Conservation (phyloP, 2,797 vertebrate species). For the Rhodeus uyekii region DNA sequence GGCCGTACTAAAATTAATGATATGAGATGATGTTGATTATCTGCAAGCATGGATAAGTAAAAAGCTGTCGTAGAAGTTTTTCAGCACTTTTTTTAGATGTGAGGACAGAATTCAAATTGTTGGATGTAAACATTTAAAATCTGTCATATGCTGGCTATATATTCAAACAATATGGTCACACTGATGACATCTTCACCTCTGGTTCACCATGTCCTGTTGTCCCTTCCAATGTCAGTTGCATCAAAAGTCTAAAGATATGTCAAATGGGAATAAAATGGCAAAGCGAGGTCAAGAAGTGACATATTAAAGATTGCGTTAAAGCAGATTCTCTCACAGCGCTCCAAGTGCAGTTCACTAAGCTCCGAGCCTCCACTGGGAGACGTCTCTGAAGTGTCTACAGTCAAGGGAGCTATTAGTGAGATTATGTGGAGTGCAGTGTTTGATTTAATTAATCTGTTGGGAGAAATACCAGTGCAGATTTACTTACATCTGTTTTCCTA, state of each 20-base stretch:
- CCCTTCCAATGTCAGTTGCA: background rate
- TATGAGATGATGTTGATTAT: too few relatives aligned
- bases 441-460: conserved; percentile 50
- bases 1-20: too few relatives aligned
- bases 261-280: background rate
- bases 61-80: too few relatives aligned
- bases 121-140: background rate
- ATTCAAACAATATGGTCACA: background rate
- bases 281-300: conserved; percentile 19
- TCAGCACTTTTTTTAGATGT: too few relatives aligned
- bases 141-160: background rate
- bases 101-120: background rate
- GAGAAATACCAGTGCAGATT: conserved; percentile 36
- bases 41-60: too few relatives aligned
- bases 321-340: background rate
- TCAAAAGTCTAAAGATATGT: conserved; percentile 1
- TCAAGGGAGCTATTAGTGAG: conserved; percentile 52
- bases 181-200: background rate
- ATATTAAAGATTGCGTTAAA: conserved; percentile 23
- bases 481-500: conserved; percentile 30
- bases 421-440: conserved; percentile 50
- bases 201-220: background rate
- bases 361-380: conserved; percentile 23
- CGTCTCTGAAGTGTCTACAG: conserved; percentile 38
- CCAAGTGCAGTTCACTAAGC: conserved; percentile 24